Evolutionary conservation across 2,888 invertebrate genomes (phyloP), one percentile per base, ranked within the genome.

Genomic region (Drosophila suboccidentalis): DNA sequence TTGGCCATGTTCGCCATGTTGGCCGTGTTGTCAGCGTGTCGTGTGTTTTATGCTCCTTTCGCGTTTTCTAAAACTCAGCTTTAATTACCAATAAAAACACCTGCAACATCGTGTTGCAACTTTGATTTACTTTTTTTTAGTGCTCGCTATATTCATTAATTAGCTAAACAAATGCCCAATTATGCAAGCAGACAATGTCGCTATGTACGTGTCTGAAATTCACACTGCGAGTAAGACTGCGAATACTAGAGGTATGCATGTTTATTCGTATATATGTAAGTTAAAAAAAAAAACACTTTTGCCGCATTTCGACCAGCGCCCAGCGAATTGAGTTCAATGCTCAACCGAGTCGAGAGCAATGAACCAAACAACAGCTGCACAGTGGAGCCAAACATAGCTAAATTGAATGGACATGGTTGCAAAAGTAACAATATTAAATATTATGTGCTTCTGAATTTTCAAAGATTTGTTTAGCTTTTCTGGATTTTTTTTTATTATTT

Each of bases 291-390:
- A 50, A 61, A 54, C 68, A 72, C 53, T 72, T 72, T 72, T 72
- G 54, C 73, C 61, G 68, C 75, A 77, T 69, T 76, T 69, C 46
- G 58, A 64, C 41, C 58, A 58, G 47, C 69, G 73, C 50, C 47
- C 74, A 65, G 55, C 62, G 58, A 59, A 69, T 77, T 73, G 79
- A 75, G 78, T 75, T 79, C 78, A 75, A 72, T 78, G 78, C 72
- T 78, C 78, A 78, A 61, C 46, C 15, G 47, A 57, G 60, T 44
- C 60, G 72, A 72, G 78, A 78, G 78, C 78, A 75, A 71, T 78
- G 78, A 78, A 78, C 78, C 71, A 59, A 43, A 53, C 62, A 57
- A 44, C 66, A 51, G 29, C 34, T 41, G 54, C 46, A 58, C 72
- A 64, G 50, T 64, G 64, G 36, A 8, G n/a, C 58, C 19, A 26